Percentiles rank a stretch among this genome's conserved stretches.
Evolutionary conservation across 1,140 invertebrate species (phyloP).

Genomic region (Triops cancriformis): DNA sequence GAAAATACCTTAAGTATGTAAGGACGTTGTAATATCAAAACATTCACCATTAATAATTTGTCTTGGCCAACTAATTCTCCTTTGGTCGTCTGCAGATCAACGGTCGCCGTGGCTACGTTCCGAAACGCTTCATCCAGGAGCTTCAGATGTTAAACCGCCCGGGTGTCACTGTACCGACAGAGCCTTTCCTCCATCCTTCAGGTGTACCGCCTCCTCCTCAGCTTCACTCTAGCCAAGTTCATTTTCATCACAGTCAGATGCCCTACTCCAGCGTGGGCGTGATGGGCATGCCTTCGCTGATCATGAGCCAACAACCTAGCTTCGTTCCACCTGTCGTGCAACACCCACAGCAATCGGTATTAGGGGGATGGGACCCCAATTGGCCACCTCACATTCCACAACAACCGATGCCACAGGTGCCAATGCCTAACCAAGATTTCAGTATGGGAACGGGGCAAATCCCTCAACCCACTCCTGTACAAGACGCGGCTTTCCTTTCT

Average conservation of each 20-base stretch:
- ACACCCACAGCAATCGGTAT: neutral
- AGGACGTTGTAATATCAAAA: too few species aligned
- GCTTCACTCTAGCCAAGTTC: slow-evolving; percentile 2
- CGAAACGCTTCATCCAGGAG: slow-evolving; percentile 49
- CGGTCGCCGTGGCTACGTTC: slow-evolving; percentile 59
- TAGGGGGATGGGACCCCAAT: neutral
- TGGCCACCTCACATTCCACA: neutral
- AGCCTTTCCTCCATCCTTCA: slow-evolving; percentile 30
- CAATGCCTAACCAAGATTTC: neutral
- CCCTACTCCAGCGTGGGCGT: neutral
- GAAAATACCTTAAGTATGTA: too few species aligned
- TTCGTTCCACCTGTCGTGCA: neutral
- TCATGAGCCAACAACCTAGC: neutral
- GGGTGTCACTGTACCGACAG: slow-evolving; percentile 42
- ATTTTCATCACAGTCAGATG: neutral
- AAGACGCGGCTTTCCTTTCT: neutral
- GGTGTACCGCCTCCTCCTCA: neutral
- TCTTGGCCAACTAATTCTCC: neutral
- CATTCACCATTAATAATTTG: too few species aligned
- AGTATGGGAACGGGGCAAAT: neutral
- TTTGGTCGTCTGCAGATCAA: slow-evolving; percentile 43
- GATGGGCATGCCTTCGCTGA: neutral
- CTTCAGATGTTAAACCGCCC: slow-evolving; percentile 42
- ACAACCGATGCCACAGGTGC: neutral
- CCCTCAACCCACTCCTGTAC: neutral